phyloP scores from a whole-genome alignment of 2,113 vertebrate species.

The Poecilia latipinna region DNA sequence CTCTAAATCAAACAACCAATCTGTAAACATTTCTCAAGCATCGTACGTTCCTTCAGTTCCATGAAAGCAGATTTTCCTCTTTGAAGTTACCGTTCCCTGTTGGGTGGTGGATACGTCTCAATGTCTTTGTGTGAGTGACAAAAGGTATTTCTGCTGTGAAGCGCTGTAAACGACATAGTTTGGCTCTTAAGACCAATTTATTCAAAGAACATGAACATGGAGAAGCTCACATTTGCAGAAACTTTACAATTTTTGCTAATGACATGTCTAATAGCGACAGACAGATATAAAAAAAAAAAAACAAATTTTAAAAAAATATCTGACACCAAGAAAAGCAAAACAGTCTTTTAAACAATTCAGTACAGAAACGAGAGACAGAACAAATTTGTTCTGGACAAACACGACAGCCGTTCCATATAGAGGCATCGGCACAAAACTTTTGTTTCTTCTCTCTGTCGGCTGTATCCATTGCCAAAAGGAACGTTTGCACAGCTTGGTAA shows the following conservation, averaged over 20 bases:
- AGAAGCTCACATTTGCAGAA: too few relatives aligned
- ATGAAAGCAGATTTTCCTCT: neutral
- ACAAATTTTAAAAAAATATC: neutral
- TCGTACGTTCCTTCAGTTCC: neutral
- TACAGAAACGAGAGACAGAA: neutral
- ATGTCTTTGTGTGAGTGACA: neutral
- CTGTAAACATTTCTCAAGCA: neutral
- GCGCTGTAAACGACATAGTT: neutral
- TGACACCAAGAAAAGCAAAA: neutral
- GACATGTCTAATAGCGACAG: neutral
- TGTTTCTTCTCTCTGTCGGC: neutral
- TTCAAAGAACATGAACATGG: neutral
- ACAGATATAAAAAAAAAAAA: neutral
- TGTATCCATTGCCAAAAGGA: neutral
- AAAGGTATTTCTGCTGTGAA: neutral
- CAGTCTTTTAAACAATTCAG: neutral
- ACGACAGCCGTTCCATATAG: neutral
- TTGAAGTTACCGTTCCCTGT: neutral
- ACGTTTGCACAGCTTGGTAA: neutral
- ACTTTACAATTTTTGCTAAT: too few relatives aligned
- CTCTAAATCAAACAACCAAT: constrained; percentile 2
- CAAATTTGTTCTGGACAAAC: neutral
- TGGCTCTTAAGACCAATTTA: neutral
- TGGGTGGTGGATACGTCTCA: neutral
- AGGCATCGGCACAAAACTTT: neutral